These are phyloP conservation scores for Eurypyga helias DNA, from an alignment of 2,113 vertebrate species.

Conservation along the genomic window DNA sequence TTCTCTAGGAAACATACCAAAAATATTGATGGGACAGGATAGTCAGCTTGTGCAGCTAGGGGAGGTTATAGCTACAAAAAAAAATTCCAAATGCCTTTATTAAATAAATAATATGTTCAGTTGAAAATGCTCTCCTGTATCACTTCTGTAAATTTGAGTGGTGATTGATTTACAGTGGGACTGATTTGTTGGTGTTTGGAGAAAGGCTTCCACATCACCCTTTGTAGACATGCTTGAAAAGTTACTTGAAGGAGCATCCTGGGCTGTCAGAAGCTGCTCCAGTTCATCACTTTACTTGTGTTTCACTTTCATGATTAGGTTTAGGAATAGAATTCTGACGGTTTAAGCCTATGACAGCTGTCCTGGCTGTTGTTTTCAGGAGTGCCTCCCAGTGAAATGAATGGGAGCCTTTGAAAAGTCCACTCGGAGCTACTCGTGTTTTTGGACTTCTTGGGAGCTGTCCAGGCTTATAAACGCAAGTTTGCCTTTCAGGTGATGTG, in stretches of 20 bases:
- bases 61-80: not conserved
- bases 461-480: not conserved
- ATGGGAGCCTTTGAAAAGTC: not conserved
- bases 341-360: not conserved
- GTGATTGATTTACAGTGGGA: not conserved
- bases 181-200: not conserved
- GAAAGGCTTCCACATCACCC: not conserved
- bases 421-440: not conserved
- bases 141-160: not conserved
- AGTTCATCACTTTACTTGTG: not conserved
- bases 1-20: not conserved
- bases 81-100: not conserved
- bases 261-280: not conserved
- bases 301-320: not conserved
- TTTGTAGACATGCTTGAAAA: not conserved
- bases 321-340: not conserved
- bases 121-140: not conserved
- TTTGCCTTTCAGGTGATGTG: conserved; percentile 73
- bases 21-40: not conserved
- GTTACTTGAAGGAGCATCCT: not conserved
- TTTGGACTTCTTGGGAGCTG: not conserved
- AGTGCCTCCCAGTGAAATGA: not conserved
- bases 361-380: not conserved
- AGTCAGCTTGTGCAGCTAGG: not conserved
- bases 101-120: not conserved